Conservation (phyloP, 2,113 vertebrate species). For the Carassius carassius region DNA sequence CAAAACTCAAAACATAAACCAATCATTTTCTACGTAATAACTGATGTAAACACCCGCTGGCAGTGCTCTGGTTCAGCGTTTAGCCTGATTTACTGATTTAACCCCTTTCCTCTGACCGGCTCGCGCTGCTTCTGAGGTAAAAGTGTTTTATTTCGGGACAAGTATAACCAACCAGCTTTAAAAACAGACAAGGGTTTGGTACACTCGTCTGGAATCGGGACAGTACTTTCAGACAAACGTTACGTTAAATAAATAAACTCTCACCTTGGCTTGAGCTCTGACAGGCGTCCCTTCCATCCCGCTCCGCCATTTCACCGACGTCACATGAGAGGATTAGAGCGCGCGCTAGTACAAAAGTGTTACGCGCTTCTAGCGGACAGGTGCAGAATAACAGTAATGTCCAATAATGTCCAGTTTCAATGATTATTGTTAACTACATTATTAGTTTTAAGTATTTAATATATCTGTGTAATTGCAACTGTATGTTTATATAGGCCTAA, state of each 20-base stretch:
- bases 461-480: too few species aligned
- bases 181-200: neutral
- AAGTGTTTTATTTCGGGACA: conserved; percentile 29
- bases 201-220: neutral
- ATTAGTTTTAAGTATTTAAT: too few species aligned
- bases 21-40: neutral
- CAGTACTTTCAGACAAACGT: neutral
- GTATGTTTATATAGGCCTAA: too few species aligned
- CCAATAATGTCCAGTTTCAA: neutral
- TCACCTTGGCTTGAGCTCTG: conserved; percentile 76
- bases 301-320: conserved; percentile 82
- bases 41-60: neutral
- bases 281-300: conserved; percentile 73
- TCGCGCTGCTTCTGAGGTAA: conserved; percentile 35
- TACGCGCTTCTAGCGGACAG: conserved; percentile 68
- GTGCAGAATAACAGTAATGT: conserved; percentile 53
- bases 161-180: neutral
- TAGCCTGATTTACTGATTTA: conserved; percentile 57
- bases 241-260: conserved; percentile 3
- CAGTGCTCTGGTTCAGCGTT: conserved; percentile 53
- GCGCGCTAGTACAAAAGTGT: conserved; percentile 44
- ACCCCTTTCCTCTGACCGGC: conserved; percentile 70
- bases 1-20: neutral
- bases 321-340: conserved; percentile 70
- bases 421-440: neutral